A percentile compares a stretch with the other conserved stretches of the same genome.
phyloP scores from a whole-genome alignment of 2,113 vertebrate species.

The Otolemur garnettii region DNA sequence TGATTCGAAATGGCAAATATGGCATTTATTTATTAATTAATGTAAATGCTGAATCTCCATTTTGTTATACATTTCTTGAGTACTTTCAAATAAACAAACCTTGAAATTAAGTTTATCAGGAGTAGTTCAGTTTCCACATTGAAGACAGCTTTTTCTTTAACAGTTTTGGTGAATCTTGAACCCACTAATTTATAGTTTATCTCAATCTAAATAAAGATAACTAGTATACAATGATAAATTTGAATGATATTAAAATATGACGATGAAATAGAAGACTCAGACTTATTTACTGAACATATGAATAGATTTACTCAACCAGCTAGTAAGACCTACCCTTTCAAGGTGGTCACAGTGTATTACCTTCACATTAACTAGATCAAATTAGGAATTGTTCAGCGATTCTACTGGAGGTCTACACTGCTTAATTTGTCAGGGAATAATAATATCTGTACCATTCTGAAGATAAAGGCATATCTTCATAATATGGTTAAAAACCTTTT shows the following conservation, averaged over 20 bases:
- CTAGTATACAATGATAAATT: neutral
- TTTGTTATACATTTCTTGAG: neutral
- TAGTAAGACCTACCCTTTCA: neutral
- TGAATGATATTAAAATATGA: neutral
- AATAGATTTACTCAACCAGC: neutral
- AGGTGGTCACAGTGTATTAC: neutral
- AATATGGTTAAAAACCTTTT: neutral
- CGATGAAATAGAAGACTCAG: neutral
- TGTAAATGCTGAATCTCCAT: neutral
- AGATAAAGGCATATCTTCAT: neutral
- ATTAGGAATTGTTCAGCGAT: neutral
- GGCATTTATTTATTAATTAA: neutral
- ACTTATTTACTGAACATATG: neutral
- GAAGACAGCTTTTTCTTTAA: neutral
- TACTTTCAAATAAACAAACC: neutral
- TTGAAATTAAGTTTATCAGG: neutral
- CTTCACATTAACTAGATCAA: neutral
- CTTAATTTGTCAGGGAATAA: neutral
- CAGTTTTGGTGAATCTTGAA: neutral
- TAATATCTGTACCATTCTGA: neutral
- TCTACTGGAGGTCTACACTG: neutral
- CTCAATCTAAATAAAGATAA: neutral
- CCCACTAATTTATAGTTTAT: neutral
- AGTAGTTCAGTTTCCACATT: neutral
- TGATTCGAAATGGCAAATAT: neutral